Evolutionary conservation across 2,797 vertebrate species (phyloP), one percentile per base, ranked within the genome.

Genomic region (Xiphorhynchus erythropygius): DNA sequence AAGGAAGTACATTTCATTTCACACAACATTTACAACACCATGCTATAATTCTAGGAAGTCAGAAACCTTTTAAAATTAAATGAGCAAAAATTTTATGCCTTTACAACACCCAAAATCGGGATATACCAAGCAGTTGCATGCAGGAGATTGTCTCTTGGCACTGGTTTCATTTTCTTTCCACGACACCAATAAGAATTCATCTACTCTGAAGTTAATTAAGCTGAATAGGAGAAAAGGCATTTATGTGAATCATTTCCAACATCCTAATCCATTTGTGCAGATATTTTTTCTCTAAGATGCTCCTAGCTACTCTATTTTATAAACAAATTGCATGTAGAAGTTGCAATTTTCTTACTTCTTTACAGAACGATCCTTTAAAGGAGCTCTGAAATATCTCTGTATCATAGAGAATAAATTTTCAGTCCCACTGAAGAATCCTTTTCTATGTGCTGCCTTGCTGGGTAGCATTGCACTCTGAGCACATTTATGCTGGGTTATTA

Each of bases 51-150:
- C 78, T 63, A 94, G 56, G 30, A 96, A 89, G 64, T 93, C 60
- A 91, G 46, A 94, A 96, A 93, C 76, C 79, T 94, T 94, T 96
- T 94, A 96, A 96, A 97, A 87, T 92, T 96, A 94, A 97, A 95
- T 95, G 86, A 95, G 69, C 55, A 95, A 91, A 84, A 77, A 47
- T 90, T 86, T 88, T 88, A 67, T 87, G 91, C 65, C 89, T 94
- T 92, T 79, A 47, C 46, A 77, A 27, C 33, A 49, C 86, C 70
- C 47, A 79, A 64, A 87, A 89, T 52, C 56, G 47, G 74, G 47
- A 83, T 85, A 78, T 47, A 91, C 71, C 55, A 89, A 76, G 46
- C 46, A 85, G 78, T 75, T 80, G 30, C 42, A 62, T 52, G 46
- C 65, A 82, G 53, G 42, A 85, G 35, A 67, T 87, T 90, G 78